These are phyloP conservation scores for Laothoe populi DNA, from an alignment of 2,888 invertebrate genomes.

Conservation along the genomic window DNA sequence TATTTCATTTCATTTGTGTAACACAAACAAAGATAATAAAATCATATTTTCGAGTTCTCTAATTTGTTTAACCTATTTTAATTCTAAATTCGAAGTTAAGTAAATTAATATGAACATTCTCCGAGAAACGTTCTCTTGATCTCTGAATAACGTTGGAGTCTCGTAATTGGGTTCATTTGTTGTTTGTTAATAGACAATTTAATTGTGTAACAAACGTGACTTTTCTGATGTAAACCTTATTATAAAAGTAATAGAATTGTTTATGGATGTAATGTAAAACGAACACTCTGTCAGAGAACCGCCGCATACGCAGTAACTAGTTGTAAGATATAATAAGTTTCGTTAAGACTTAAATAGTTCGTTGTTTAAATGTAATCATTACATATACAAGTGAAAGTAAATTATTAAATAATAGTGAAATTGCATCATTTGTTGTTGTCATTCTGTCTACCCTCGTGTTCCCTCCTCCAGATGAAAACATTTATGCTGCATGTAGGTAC, in stretches of 20 bases:
- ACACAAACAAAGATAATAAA: neutral
- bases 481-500: too few relatives aligned
- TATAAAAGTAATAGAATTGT: neutral
- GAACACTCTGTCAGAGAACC: neutral
- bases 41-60: neutral
- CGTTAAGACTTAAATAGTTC: conserved; percentile 17
- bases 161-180: neutral
- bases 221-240: neutral
- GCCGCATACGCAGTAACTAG: neutral
- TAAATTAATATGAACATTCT: neutral
- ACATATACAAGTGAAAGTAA: conserved; percentile 23
- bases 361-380: conserved; percentile 24
- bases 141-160: conserved; percentile 1
- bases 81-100: neutral
- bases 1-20: too few relatives aligned
- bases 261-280: neutral
- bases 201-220: neutral
- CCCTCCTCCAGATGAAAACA: too few relatives aligned
- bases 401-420: conserved; percentile 25
- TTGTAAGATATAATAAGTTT: conserved; percentile 16
- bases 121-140: neutral
- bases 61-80: neutral
- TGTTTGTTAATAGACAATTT: neutral
- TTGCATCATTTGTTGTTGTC: conserved; percentile 23
- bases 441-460: neutral